Evolutionary conservation across 2,113 vertebrate species (phyloP), one percentile per base, ranked within the genome.

Genomic region (Aspidoscelis tigris): DNA sequence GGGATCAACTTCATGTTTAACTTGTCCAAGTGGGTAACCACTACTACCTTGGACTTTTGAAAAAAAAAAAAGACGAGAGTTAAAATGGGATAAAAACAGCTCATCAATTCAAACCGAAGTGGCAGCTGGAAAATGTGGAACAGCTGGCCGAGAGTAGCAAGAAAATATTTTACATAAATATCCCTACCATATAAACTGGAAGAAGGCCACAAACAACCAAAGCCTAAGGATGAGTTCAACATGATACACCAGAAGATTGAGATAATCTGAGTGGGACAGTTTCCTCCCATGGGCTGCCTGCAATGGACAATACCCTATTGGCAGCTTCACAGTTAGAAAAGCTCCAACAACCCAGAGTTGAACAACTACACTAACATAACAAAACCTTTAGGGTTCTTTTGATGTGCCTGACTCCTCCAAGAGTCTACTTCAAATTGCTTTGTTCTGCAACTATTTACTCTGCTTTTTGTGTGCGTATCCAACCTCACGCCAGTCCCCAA

Each of bases 151-250:
- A 90, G 95, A 97, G 95, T 95, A 96, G 92, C 90, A 96, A 97
- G 95, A 96, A 97, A 96, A 97, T 92, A 95, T 97, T 98, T 97
- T 95, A 97, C 97, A 97, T 96, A 97, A 97, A 97, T 97, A 96
- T 94, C 96, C 96, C 95, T 95, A 93, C 96, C 33, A 96, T 93
- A 95, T 92, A 94, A 96, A 95, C 96, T 97, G 95, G 95, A 93
- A 92, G 86, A 91, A 89, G 90, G 92, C 95, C 96, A 95, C 70
- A 71, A 87, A 84, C 88, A 73, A 33, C 85, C 68, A 77, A 14
- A 88, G 89, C 90, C 93, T 64, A 83, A 86, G 87, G 89, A 90
- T 76, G 2, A 24, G 61, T 68, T 55, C 76, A 50, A 47, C 90
- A 90, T 73, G 20, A 86, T 41, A 18, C 81, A 90, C 80, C 86